These are phyloP conservation scores for Chrysaora quinquecirrha DNA, from an alignment of 30 jellyfish, hydroid and myxozoan species.

Conservation along the genomic window DNA sequence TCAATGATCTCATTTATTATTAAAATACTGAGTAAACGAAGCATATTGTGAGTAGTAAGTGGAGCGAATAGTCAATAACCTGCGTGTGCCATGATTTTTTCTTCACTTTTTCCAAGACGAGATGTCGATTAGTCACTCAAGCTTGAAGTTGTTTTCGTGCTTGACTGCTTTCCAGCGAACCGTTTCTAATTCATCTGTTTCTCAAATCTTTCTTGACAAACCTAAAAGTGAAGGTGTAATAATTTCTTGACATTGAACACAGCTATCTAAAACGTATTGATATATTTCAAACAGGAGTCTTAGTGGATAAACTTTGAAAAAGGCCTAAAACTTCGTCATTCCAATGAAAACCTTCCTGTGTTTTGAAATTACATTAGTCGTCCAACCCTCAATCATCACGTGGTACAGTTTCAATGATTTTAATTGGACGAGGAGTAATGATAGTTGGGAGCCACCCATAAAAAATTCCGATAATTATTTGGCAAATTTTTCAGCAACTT, in stretches of 20 bases:
- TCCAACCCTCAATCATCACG: neutral
- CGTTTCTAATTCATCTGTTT: slow-evolving; percentile 57
- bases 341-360: neutral
- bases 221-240: neutral
- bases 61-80: slow-evolving; percentile 81
- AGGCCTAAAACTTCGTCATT: neutral
- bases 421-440: neutral
- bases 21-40: slow-evolving; percentile 50
- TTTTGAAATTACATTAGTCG: neutral
- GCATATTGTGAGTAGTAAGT: slow-evolving; percentile 59
- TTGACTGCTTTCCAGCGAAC: slow-evolving; percentile 53
- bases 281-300: neutral
- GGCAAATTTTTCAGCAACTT: too few relatives aligned
- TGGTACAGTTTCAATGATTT: neutral
- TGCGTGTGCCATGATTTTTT: slow-evolving; percentile 83
- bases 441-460: neutral
- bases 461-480: too few relatives aligned
- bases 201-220: neutral
- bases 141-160: slow-evolving; percentile 67
- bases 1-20: slow-evolving; percentile 62
- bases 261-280: neutral
- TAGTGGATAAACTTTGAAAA: neutral
- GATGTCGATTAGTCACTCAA: slow-evolving; percentile 70
- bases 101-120: slow-evolving; percentile 7
- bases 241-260: neutral